Percentiles rank a stretch among this genome's conserved stretches.
Evolutionary conservation across 2,797 vertebrate genomes (phyloP).

Genomic region (Myripristis jacobus): DNA sequence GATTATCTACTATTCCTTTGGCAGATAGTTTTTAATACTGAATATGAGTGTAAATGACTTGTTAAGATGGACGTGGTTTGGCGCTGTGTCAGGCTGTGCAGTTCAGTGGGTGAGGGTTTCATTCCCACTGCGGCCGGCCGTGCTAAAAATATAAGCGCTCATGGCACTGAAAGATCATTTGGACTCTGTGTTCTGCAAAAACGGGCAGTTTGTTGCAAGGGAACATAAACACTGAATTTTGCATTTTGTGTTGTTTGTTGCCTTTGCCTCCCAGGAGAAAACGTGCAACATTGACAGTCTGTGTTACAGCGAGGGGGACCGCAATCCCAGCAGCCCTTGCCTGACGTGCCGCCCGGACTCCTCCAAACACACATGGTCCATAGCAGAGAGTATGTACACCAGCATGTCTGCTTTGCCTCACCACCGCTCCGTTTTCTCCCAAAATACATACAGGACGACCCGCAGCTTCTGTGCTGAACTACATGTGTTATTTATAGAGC

Average conservation of each 20-base stretch:
- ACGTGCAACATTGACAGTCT: constrained; percentile 88
- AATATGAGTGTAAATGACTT: too few species aligned
- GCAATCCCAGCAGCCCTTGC: constrained; percentile 87
- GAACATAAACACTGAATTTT: constrained; percentile 3
- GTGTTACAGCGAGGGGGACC: constrained; percentile 88
- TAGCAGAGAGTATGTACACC: constrained; percentile 84
- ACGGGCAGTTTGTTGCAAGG: constrained; percentile 1
- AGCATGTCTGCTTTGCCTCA: constrained; percentile 18
- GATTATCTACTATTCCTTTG: too few species aligned
- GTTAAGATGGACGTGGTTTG: too few species aligned
- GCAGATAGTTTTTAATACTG: too few species aligned
- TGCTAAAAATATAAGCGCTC: not conserved
- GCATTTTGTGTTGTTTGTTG: not conserved
- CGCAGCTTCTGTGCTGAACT: not conserved
- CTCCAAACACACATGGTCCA: constrained; percentile 89
- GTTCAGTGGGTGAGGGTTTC: not conserved
- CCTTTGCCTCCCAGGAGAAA: constrained; percentile 84
- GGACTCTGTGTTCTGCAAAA: not conserved
- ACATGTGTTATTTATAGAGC: not conserved
- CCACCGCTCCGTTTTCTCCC: not conserved
- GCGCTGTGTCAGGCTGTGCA: too few species aligned
- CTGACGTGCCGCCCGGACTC: constrained; percentile 86
- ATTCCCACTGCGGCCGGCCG: not conserved
- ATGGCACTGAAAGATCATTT: too few species aligned
- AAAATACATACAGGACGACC: not conserved